A percentile compares a stretch with the other conserved stretches of the same genome.
Evolutionary conservation across 1,140 invertebrate species (phyloP).

Genomic region (Drosophila persimilis): DNA sequence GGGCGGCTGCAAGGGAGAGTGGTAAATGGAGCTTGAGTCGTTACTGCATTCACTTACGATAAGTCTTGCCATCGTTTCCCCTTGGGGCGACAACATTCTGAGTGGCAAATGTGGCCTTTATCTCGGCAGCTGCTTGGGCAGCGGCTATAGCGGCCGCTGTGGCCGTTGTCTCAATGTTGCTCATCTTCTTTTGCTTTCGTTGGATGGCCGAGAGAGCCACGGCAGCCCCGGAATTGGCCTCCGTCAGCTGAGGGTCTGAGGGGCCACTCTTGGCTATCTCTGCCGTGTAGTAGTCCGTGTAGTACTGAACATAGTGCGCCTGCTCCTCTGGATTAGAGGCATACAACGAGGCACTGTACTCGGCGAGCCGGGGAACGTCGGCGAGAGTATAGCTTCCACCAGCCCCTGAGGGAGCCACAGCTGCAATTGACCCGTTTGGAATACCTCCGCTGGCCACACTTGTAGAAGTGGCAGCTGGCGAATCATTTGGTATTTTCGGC

Average conservation of each 20-base stretch:
- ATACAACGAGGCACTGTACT: slow-evolving; percentile 91
- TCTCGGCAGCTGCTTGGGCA: slow-evolving; percentile 66
- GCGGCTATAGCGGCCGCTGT: slow-evolving; percentile 75
- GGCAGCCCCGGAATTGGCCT: slow-evolving; percentile 94
- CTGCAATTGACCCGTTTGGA: slow-evolving; percentile 9
- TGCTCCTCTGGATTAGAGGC: slow-evolving; percentile 90
- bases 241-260: slow-evolving; percentile 83
- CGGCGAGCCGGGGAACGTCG: slow-evolving; percentile 89
- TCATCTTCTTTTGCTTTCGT: slow-evolving; percentile 82
- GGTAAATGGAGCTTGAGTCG: not conserved
- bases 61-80: slow-evolving; percentile 87
- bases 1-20: slow-evolving; percentile 85
- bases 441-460: slow-evolving; percentile 1
- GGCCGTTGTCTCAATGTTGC: slow-evolving; percentile 67
- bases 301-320: slow-evolving; percentile 90
- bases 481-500: slow-evolving; percentile 38
- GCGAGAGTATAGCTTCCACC: slow-evolving; percentile 85
- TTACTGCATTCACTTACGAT: slow-evolving; percentile 84
- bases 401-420: slow-evolving; percentile 29
- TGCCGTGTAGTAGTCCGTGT: slow-evolving; percentile 91
- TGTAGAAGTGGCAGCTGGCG: not conserved
- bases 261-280: slow-evolving; percentile 86
- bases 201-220: slow-evolving; percentile 94
- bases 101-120: slow-evolving; percentile 63
- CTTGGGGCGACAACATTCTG: slow-evolving; percentile 82